Evolutionary conservation across 1,140 invertebrate species (phyloP).

Genomic region (Globodera rostochiensis): DNA sequence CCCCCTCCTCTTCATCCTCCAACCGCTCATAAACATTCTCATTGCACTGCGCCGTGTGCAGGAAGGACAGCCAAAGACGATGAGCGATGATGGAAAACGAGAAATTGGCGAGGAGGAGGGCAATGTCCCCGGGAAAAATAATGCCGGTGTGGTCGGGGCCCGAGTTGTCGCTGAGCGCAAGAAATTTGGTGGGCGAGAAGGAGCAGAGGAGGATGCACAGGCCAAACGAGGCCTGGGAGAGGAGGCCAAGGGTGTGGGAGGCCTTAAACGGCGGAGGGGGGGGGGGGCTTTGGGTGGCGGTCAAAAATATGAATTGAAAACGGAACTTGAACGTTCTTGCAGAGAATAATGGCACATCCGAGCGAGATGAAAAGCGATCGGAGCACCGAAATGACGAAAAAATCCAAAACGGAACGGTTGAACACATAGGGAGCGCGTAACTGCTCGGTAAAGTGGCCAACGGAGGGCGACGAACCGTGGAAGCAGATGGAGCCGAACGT

Average conservation of each 20-base stretch:
- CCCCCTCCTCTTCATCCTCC: slow-evolving; percentile 12
- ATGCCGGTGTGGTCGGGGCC: slow-evolving; percentile 34
- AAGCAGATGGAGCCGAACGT: slow-evolving; percentile 26
- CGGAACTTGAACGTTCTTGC: slow-evolving; percentile 8
- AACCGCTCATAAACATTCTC: slow-evolving; percentile 22
- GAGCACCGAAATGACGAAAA: slow-evolving; percentile 37
- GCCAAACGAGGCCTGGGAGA: slow-evolving; percentile 38
- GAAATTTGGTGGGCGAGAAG: slow-evolving; percentile 51
- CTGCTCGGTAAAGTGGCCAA: slow-evolving; percentile 32
- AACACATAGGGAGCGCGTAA: slow-evolving; percentile 33
- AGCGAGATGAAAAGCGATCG: slow-evolving; percentile 25
- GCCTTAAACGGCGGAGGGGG: slow-evolving; percentile 12
- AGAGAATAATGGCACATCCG: slow-evolving; percentile 31
- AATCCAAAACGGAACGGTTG: slow-evolving; percentile 39
- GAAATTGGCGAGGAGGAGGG: slow-evolving; percentile 38
- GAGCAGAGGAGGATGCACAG: slow-evolving; percentile 42
- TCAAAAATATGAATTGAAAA: not conserved
- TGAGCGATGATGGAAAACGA: slow-evolving; percentile 38
- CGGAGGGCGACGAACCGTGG: slow-evolving; percentile 27
- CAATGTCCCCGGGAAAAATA: slow-evolving; percentile 38
- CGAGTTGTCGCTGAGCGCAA: slow-evolving; percentile 39
- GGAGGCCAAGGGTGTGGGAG: not conserved
- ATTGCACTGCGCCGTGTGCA: slow-evolving; percentile 25
- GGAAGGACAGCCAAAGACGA: slow-evolving; percentile 37
- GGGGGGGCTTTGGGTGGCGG: not conserved